A percentile compares a stretch with the other conserved stretches of the same genome.
phyloP scores from a whole-genome alignment of 2,797 vertebrate genomes.

The Tauraco hartlaubi region DNA sequence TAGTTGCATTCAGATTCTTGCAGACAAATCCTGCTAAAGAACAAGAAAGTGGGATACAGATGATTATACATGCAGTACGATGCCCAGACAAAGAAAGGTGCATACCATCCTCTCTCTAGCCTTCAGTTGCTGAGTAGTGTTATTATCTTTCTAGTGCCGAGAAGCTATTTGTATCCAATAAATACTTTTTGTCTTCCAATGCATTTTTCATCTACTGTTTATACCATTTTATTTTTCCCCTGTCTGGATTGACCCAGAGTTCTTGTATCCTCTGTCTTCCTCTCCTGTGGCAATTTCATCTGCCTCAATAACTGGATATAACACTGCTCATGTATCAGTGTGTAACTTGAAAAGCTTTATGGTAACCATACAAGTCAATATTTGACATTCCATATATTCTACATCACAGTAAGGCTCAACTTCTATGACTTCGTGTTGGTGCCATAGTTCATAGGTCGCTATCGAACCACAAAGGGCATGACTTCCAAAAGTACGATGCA shows the following conservation, averaged over 20 bases:
- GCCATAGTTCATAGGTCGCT: background rate
- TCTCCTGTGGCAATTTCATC: background rate
- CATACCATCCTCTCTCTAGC: background rate
- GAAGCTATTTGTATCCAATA: constrained; percentile 52
- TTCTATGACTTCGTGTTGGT: background rate
- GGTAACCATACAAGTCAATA: background rate
- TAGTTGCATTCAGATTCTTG: background rate
- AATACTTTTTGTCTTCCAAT: constrained; percentile 41
- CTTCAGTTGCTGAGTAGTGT: background rate
- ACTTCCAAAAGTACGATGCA: background rate
- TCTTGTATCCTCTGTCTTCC: background rate
- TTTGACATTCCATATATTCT: background rate
- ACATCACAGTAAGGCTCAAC: background rate
- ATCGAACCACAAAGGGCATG: background rate
- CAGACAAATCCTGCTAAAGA: background rate
- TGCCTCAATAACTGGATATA: background rate
- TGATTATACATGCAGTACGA: background rate
- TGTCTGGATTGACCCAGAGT: background rate
- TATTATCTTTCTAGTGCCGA: background rate
- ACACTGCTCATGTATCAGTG: background rate
- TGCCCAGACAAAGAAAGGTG: background rate
- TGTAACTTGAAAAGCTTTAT: background rate
- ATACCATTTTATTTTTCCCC: background rate
- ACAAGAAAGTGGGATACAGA: background rate
- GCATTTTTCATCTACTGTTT: constrained; percentile 9